Percentiles rank a stretch among this genome's conserved stretches.
Evolutionary conservation across 2,888 invertebrate species (phyloP).

Genomic region (Drosophila testacea): DNA sequence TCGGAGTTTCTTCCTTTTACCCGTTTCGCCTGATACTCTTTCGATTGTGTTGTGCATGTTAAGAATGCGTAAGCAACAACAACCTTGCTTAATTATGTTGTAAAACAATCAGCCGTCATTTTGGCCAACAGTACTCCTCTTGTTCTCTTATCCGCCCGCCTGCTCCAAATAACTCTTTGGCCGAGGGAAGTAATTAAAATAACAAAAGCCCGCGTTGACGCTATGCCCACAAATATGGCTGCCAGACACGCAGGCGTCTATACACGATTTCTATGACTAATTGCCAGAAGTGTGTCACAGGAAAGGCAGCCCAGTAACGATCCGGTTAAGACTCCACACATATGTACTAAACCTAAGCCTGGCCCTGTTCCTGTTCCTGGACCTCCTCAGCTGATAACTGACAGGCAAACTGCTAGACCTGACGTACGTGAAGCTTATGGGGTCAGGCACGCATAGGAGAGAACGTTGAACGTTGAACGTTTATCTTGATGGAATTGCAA

Average conservation of each 20-base stretch:
- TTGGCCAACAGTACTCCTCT: constrained; percentile 35
- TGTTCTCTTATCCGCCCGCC: background rate
- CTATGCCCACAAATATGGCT: constrained; percentile 67
- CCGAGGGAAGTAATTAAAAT: constrained; percentile 77
- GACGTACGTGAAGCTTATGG: constrained; percentile 47
- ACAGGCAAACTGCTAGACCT: constrained; percentile 36
- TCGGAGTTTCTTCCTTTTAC: background rate
- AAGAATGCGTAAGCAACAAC: constrained; percentile 45
- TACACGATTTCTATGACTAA: constrained; percentile 83
- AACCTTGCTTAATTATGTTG: constrained; percentile 75
- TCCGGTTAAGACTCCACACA: constrained; percentile 12
- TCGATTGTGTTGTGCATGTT: constrained; percentile 39
- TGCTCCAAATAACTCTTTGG: constrained; percentile 45
- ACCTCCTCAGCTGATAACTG: constrained; percentile 18
- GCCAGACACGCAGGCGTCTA: constrained; percentile 69
- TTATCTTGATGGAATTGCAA: constrained; percentile 71
- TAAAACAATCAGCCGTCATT: constrained; percentile 73
- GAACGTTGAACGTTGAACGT: constrained; percentile 27
- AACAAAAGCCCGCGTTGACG: constrained; percentile 72
- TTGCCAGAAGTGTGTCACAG: constrained; percentile 83
- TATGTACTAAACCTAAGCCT: background rate
- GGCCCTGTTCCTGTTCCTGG: background rate
- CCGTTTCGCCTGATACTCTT: constrained; percentile 3
- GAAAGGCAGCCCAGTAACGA: constrained; percentile 52
- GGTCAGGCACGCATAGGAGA: constrained; percentile 66